Base-by-base conservation (phyloP, 2,888 invertebrate species). In the Listrodromus nycthemerus region DNA sequence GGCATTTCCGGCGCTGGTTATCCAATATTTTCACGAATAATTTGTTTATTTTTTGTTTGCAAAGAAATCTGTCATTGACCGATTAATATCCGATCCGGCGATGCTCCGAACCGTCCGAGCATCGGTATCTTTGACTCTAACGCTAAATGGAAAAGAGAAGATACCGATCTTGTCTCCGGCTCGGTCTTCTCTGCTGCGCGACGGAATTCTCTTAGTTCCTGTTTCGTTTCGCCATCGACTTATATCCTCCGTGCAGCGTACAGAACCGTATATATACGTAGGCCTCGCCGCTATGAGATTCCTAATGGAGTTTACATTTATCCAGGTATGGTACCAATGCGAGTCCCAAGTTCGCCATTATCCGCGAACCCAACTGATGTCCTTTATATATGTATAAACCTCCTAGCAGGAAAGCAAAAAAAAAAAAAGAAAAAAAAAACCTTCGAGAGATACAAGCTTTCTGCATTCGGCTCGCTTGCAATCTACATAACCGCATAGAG, bases 231-330 rank as follows among this genome's bases (percentile, higher is more conserved):
- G n/a, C 21, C 67, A 52, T 63, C 66, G n/a, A 52, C 79, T 61
- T 80, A 76, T 66, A 76, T 45, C 69, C 55, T 41, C 21, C n/a
- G 27, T 61, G 2, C 67, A 16, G 16, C n/a, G 30, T 41, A 45
- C 24, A 61, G 50, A 8, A 65, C n/a, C 8, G 30, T 13, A 61
- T 66, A 74, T 45, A 50, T 33, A 16, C 30, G 27, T 8, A 37
- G 55, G 65, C 69, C 33, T n/a, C 52, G 58, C 30, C 30, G 65
- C 75, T 75, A 69, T 73, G 78, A 79, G 70, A 75, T 79, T 79
- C 79, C 79, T 83, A 83, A 83, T 83, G 82, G 82, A 83, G 70
- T 41, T 83, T 79, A 79, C 82, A 79, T 75, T 79, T 79, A 83
- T 75, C 82, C 82, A 66, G 70, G 78, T 83, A 79, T 75, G 75